These are phyloP conservation scores for Sinelater perroti DNA, from an alignment of 2,888 invertebrate species.

Conservation along the genomic window DNA sequence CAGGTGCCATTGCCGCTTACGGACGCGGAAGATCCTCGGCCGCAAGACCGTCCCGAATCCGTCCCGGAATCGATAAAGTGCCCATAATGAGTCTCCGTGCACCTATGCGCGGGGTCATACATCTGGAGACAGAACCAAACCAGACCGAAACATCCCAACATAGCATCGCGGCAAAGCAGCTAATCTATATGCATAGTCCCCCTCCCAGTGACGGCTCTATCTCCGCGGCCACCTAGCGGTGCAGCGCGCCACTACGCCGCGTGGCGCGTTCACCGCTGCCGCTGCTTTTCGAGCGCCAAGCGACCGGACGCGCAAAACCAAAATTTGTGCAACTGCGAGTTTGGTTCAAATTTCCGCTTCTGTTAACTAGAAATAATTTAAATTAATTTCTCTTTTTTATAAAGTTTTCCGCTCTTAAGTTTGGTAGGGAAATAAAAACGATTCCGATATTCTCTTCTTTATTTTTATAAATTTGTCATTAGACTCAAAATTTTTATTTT, in stretches of 20 bases:
- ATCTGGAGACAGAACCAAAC: conserved; percentile 39
- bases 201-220: conserved; percentile 59
- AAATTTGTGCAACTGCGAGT: no score
- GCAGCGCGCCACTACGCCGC: conserved; percentile 42
- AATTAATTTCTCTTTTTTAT: no score
- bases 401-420: no score
- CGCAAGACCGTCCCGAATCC: conserved; percentile 6
- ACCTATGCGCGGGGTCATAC: conserved; percentile 38
- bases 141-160: conserved; percentile 41
- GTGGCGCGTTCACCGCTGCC: conserved; percentile 37
- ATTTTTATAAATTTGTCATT: no score
- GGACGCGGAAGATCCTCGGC: background rate
- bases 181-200: conserved; percentile 66
- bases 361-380: no score
- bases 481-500: no score
- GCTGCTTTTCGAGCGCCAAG: no score
- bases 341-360: no score
- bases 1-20: no score
- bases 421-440: no score
- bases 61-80: conserved; percentile 31
- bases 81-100: conserved; percentile 35
- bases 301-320: no score
- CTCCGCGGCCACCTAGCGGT: conserved; percentile 57
- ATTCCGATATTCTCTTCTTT: no score
- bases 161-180: conserved; percentile 61